A percentile compares a stretch with the other conserved stretches of the same genome.
Conservation (phyloP, 2,888 invertebrate species). For the Caradrina kadenii region DNA sequence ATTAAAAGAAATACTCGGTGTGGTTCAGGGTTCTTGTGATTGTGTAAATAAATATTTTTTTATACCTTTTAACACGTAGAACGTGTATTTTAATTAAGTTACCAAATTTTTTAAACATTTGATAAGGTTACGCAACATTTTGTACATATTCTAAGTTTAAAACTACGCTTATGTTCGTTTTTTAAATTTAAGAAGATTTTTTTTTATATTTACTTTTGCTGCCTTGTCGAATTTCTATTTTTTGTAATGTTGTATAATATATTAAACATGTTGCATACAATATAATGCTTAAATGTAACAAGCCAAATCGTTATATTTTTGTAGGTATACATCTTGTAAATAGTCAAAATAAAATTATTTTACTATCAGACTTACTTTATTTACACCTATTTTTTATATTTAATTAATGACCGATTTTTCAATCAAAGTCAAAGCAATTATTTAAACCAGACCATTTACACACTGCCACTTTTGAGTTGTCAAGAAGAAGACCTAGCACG, state of each 20-base stretch:
- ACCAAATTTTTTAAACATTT: constrained; percentile 32
- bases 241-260: constrained; percentile 33
- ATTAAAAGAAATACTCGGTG: constrained; percentile 34
- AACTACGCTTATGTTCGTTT: constrained; percentile 28
- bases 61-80: constrained; percentile 16
- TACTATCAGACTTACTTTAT: constrained; percentile 18
- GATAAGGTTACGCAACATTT: constrained; percentile 30
- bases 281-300: constrained; percentile 52
- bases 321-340: constrained; percentile 60
- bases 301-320: constrained; percentile 62
- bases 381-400: no score
- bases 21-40: constrained; percentile 53
- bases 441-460: no score
- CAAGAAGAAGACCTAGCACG: no score
- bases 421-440: no score
- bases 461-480: no score
- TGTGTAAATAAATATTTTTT: constrained; percentile 40
- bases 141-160: constrained; percentile 56
- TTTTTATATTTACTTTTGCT: constrained; percentile 8
- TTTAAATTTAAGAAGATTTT: background rate
- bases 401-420: no score
- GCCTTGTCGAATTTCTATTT: constrained; percentile 27
- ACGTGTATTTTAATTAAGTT: constrained; percentile 45
- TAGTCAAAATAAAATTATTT: constrained; percentile 60
- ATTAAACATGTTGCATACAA: constrained; percentile 25